Evolutionary conservation across 2,113 vertebrate species (phyloP), one percentile per base, ranked within the genome.

Genomic region (Zeus faber): DNA sequence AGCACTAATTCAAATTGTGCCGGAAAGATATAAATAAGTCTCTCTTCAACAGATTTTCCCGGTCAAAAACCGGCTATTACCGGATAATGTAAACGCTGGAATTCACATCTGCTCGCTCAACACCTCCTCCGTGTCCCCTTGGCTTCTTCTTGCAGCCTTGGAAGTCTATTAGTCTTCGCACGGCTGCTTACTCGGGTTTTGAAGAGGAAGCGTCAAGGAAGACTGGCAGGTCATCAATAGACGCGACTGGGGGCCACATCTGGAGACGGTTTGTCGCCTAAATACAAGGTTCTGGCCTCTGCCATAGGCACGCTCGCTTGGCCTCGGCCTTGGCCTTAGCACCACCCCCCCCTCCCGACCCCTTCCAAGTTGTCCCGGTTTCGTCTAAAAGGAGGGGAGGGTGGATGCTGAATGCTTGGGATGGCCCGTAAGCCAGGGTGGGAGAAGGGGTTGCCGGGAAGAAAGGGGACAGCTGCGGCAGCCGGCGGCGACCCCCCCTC

Each of bases 381-480:
- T 74, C 72, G 70, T 62, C 14, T 8, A n/a, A 48, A 14, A 6
- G 44, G 13, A 14, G 22, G 10, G 1, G 70, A 62, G 18, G 14
- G n/a, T n/a, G n/a, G n/a, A n/a, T n/a, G n/a, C n/a, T 70, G 76
- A 67, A 76, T 82, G 77, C 76, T 80, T 74, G 70, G 62, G 74
- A 75, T 69, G 80, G 60, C 72, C 74, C 62, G 77, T 80, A 81
- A 83, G 75, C 71, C 74, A 70, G 76, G 45, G 11, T 21, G 26
- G 26, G 54, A 45, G 44, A 27, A 13, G 52, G 72, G 73, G 58
- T 57, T 70, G 59, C 72, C 66, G 66, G 65, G 71, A 72, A 72
- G 72, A 83, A 81, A 74, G 71, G 80, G 80, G 86, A 88, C 87
- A 89, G 85, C 83, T 86, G 88, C 75, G 77, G 72, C 74, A 83